Conservation (phyloP, 2,113 vertebrate species). For the Microcebus ravelobensis region DNA sequence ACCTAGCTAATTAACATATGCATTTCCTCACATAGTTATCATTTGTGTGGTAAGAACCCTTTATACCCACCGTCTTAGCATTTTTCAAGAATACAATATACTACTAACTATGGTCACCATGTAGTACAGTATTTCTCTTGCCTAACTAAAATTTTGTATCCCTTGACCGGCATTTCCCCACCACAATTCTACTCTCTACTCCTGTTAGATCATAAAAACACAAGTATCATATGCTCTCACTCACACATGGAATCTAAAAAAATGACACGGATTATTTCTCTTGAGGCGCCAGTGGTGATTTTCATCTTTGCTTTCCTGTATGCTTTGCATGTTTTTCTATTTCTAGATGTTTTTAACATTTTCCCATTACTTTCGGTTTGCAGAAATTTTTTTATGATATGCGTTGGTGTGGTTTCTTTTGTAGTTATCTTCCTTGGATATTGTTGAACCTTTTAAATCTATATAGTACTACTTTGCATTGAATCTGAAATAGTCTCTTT, state of each 20-base stretch:
- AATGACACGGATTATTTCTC: not conserved
- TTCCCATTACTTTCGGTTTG: not conserved
- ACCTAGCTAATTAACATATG: not conserved
- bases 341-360: not conserved
- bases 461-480: not conserved
- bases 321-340: not conserved
- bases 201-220: not conserved
- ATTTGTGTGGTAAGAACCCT: not conserved
- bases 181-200: not conserved
- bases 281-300: not conserved
- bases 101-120: not conserved
- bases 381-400: not conserved
- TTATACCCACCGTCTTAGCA: not conserved
- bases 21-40: not conserved
- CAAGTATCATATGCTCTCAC: not conserved
- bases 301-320: not conserved
- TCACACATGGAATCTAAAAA: not conserved
- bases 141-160: not conserved
- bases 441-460: not conserved
- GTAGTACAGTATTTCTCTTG: not conserved
- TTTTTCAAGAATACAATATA: not conserved
- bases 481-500: not conserved
- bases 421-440: not conserved
- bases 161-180: not conserved
- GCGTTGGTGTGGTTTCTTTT: not conserved